Evolutionary conservation across 1,140 invertebrate genomes (phyloP).

Genomic region (Polypedilum vanderplanki): DNA sequence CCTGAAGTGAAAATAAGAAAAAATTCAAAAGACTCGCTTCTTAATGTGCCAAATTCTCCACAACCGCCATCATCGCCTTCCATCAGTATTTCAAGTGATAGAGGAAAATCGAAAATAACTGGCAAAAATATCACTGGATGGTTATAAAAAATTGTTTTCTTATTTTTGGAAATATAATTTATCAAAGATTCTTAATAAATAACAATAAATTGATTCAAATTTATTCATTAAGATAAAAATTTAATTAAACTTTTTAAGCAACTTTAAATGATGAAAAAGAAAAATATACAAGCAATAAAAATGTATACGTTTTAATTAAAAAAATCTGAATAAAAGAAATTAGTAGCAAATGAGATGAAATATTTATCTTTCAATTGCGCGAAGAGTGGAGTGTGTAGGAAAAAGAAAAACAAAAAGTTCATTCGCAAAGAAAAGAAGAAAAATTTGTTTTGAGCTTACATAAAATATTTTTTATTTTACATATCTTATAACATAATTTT

Average conservation of each 20-base stretch:
- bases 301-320: conserved; percentile 8
- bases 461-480: neutral
- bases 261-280: neutral
- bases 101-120: conserved; percentile 59
- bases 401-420: neutral
- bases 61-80: conserved; percentile 34
- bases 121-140: conserved; percentile 59
- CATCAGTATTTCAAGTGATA: conserved; percentile 45
- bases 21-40: neutral
- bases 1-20: neutral
- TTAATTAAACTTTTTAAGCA: conserved; percentile 1
- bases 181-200: neutral
- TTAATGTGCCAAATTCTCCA: neutral
- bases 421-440: neutral
- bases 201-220: neutral
- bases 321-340: neutral
- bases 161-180: neutral
- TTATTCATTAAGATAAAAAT: neutral
- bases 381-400: neutral
- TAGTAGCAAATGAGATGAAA: neutral
- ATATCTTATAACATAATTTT: neutral
- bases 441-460: neutral
- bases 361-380: neutral
- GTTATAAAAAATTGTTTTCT: conserved; percentile 45
- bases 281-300: neutral